Evolutionary conservation across 2,888 invertebrate species (phyloP), one percentile per base, ranked within the genome.

Genomic region (Dynastes maya): DNA sequence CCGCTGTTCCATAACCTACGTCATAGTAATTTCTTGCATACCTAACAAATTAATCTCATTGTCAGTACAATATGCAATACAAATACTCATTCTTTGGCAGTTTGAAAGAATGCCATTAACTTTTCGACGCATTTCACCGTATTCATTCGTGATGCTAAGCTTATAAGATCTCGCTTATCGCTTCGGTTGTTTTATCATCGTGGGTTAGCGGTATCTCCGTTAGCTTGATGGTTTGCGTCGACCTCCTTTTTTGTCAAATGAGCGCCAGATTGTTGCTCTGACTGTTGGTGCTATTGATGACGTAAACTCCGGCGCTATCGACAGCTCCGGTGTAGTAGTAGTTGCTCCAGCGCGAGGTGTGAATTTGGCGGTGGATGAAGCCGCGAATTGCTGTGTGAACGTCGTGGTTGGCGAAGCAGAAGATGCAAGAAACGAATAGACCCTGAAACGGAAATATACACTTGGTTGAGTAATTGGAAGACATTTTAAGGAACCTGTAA

Each of bases 351-450:
- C 86, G 80, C 51, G 84, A 84, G n/a, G 82, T 82, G 79, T 84
- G 83, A 40, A 84, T 80, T 67, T 83, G 89, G 58, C 91, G 89
- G 67, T 90, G 87, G 2, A 91, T 77, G 55, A 90, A 88, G 0
- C 89, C 88, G 77, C 89, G 89, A 27, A 91, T 85, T 2, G 91
- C 91, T 70, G 90, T 89, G 76, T 90, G 89, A 11, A 95, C 95
- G 86, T 95, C 95, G 81, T 94, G 93, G 87, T 95, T 95, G 82
- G 93, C 94, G 89, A 95, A 95, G 85, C 94, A 94, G 85, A 94
- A 94, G 5, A 95, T 89, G 70, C 93, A 90, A 0, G 94, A 91
- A 3, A 95, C 93, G 84, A 93, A 94, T 45, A 93, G 88, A 40
- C 95, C 95, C 93, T 94, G 86, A 49, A 89, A 88, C n/a, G 55